Evolutionary conservation across 2,113 vertebrate genomes (phyloP).

Genomic region (Tyrannus savana): DNA sequence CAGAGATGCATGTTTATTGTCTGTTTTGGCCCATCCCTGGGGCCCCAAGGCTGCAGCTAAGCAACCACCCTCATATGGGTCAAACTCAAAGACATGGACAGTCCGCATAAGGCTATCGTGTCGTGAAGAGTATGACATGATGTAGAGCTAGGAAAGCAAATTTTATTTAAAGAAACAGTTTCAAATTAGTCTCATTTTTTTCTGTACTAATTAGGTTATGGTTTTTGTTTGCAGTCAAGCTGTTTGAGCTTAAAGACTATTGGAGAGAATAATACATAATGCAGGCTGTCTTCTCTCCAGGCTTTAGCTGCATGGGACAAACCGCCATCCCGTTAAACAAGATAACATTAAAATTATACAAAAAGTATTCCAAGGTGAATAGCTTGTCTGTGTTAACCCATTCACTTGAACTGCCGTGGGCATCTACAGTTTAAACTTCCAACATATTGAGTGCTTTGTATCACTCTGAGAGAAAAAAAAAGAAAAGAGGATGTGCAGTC

Average conservation of each 20-base stretch:
- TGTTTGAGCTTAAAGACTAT: background rate
- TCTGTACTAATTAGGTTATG: background rate
- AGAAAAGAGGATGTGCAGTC: background rate
- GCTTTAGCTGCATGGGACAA: background rate
- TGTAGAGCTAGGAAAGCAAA: background rate
- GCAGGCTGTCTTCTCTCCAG: background rate
- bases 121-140: background rate
- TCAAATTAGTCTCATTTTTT: background rate
- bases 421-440: background rate
- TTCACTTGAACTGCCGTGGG: background rate
- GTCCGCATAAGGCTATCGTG: background rate
- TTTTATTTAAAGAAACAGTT: constrained; percentile 1
- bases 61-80: constrained; percentile 5
- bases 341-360: background rate
- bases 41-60: background rate
- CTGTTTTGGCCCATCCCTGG: constrained; percentile 25
- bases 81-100: background rate
- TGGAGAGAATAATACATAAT: background rate
- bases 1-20: background rate
- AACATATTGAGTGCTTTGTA: background rate
- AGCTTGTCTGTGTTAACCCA: background rate
- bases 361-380: background rate
- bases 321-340: background rate
- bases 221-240: background rate
- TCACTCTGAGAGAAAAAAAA: background rate